Evolutionary conservation across 53 echinoderm and acorn worm genomes (phyloP).

Genomic region (Patiria pectinifera): DNA sequence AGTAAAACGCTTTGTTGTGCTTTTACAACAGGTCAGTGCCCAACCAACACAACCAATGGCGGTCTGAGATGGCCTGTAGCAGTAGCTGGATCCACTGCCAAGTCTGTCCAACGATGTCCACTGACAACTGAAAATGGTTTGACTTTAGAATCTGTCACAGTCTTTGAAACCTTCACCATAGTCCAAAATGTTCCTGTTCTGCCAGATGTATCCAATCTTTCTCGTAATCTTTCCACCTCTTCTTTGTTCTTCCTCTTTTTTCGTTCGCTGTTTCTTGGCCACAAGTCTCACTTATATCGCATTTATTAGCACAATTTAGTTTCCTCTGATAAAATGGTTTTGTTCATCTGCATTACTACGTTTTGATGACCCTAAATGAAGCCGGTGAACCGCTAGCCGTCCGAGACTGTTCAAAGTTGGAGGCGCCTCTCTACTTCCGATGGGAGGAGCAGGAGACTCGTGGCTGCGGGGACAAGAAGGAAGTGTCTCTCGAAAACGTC

Average conservation of each 20-base stretch:
- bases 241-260: too few species aligned
- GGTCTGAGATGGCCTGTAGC: conserved; percentile 45
- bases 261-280: too few species aligned
- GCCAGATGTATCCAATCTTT: not conserved
- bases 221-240: too few species aligned
- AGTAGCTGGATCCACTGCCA: not conserved
- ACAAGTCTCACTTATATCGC: not conserved
- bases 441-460: not conserved
- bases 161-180: not conserved
- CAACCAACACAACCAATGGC: not conserved
- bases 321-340: not conserved
- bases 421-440: conserved; percentile 1
- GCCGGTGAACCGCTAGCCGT: conserved; percentile 9
- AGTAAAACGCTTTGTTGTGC: not conserved
- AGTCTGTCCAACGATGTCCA: conserved; percentile 28
- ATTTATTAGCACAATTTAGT: not conserved
- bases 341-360: not conserved
- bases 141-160: not conserved
- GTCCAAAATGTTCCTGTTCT: not conserved
- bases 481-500: not conserved
- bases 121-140: conserved; percentile 13
- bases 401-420: conserved; percentile 4
- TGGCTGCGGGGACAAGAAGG: conserved; percentile 18
- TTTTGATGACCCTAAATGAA: not conserved
- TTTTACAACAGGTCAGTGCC: conserved; percentile 24